A percentile compares a stretch with the other conserved stretches of the same genome.
These are phyloP conservation scores for Zaprionus bogoriensis DNA, from an alignment of 2,888 invertebrate species.

Conservation along the genomic window DNA sequence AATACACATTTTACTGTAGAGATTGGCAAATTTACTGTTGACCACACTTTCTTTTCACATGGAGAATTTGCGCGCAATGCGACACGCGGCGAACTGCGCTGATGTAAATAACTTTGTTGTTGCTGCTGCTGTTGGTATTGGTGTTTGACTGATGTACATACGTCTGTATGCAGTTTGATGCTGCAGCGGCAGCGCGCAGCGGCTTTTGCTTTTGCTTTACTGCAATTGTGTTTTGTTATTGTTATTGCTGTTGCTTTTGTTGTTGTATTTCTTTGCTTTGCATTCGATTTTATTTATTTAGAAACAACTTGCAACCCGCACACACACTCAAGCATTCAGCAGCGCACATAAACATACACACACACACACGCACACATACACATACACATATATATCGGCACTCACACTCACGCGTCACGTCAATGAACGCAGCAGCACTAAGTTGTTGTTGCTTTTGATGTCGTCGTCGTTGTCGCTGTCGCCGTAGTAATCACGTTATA, in stretches of 20 bases:
- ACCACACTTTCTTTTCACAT: slow-evolving; percentile 53
- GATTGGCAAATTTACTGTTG: slow-evolving; percentile 35
- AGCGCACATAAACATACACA: slow-evolving; percentile 27
- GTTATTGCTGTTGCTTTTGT: slow-evolving; percentile 40
- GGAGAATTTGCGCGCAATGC: slow-evolving; percentile 48
- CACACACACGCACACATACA: slow-evolving; percentile 27
- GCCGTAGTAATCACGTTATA: slow-evolving; percentile 59
- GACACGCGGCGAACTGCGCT: slow-evolving; percentile 40
- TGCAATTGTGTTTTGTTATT: slow-evolving; percentile 54
- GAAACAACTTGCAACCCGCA: slow-evolving; percentile 61
- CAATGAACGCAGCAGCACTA: slow-evolving; percentile 77
- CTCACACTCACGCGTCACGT: slow-evolving; percentile 73
- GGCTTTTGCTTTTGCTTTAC: slow-evolving; percentile 10
- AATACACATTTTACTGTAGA: slow-evolving; percentile 43
- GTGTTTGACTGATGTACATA: slow-evolving; percentile 10
- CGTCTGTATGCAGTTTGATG: slow-evolving; percentile 35
- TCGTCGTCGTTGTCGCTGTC: slow-evolving; percentile 41
- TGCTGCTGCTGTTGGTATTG: slow-evolving; percentile 2
- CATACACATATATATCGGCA: slow-evolving; percentile 41
- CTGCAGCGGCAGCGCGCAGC: slow-evolving; percentile 18
- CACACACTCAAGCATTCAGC: slow-evolving; percentile 45
- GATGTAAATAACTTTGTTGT: slow-evolving; percentile 42
- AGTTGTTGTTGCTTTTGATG: slow-evolving; percentile 33
- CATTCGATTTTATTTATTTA: slow-evolving; percentile 52
- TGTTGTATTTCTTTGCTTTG: slow-evolving; percentile 32